A percentile compares a stretch with the other conserved stretches of the same genome.
These are phyloP conservation scores for Gastracanthus pulcherrimus DNA, from an alignment of 2,888 invertebrate genomes.

Conservation along the genomic window DNA sequence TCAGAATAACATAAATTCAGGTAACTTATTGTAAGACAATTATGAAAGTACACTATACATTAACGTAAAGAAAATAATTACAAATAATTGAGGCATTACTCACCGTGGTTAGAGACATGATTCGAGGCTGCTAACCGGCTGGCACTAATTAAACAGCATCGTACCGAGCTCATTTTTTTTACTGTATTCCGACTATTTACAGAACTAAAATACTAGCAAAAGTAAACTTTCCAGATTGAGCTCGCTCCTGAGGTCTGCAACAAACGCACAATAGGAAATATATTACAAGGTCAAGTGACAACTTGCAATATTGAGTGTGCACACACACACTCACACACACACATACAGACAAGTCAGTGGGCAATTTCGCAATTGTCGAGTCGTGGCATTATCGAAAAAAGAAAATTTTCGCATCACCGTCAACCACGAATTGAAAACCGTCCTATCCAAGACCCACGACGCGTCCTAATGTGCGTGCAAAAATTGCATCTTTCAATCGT, in stretches of 20 bases:
- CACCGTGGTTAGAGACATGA: conserved; percentile 73
- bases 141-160: conserved; percentile 74
- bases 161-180: conserved; percentile 73
- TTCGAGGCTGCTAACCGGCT: conserved; percentile 73
- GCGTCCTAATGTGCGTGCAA: background rate
- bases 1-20: no score
- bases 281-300: conserved; percentile 54
- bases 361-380: conserved; percentile 38
- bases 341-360: no score
- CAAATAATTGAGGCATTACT: conserved; percentile 54
- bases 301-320: conserved; percentile 48
- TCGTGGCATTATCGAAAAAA: background rate
- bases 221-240: conserved; percentile 44
- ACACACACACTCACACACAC: no score
- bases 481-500: no score
- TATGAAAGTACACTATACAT: background rate
- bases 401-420: background rate
- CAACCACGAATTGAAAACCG: no score
- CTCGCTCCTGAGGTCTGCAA: conserved; percentile 48
- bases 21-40: background rate
- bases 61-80: background rate
- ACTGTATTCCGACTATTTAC: conserved; percentile 39
- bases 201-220: conserved; percentile 12
- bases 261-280: conserved; percentile 26
- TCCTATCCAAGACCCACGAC: background rate